Percentiles rank a stretch among this genome's conserved stretches.
Conservation (phyloP, 2,113 vertebrate genomes). For the Platichthys flesus region DNA sequence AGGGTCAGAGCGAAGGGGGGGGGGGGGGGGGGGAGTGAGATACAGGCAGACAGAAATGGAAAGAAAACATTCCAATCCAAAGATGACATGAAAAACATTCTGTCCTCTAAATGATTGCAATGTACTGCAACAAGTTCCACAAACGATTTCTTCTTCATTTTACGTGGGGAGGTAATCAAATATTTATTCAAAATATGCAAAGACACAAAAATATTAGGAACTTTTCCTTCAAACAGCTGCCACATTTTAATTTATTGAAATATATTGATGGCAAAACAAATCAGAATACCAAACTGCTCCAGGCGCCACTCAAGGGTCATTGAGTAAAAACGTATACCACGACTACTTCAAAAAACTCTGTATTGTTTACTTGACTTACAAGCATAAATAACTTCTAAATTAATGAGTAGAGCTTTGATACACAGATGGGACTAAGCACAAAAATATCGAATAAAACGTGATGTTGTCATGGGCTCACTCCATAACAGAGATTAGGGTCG, state of each 20-base stretch:
- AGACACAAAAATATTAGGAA: too few species aligned
- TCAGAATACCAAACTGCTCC: constrained; percentile 6
- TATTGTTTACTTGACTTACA: constrained; percentile 1
- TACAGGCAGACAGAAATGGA: constrained; percentile 8
- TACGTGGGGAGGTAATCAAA: neutral
- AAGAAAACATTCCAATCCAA: constrained; percentile 23
- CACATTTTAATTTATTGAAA: neutral
- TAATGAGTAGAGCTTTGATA: neutral
- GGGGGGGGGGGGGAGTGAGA: constrained; percentile 9
- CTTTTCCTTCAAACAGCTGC: too few species aligned
- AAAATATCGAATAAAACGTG: neutral
- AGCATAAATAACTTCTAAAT: neutral
- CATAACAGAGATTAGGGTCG: too few species aligned
- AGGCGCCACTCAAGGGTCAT: constrained; percentile 2
- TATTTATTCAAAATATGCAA: neutral
- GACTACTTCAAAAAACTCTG: neutral
- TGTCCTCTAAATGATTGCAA: constrained; percentile 5
- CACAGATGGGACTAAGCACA: neutral
- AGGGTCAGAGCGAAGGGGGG: constrained; percentile 29
- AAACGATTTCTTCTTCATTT: neutral
- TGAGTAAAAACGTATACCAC: neutral
- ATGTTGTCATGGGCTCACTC: too few species aligned
- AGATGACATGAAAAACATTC: constrained; percentile 4
- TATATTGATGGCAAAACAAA: neutral
- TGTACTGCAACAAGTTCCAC: neutral